Conservation (phyloP, 2,113 vertebrate species). For the Sylvietta virens region DNA sequence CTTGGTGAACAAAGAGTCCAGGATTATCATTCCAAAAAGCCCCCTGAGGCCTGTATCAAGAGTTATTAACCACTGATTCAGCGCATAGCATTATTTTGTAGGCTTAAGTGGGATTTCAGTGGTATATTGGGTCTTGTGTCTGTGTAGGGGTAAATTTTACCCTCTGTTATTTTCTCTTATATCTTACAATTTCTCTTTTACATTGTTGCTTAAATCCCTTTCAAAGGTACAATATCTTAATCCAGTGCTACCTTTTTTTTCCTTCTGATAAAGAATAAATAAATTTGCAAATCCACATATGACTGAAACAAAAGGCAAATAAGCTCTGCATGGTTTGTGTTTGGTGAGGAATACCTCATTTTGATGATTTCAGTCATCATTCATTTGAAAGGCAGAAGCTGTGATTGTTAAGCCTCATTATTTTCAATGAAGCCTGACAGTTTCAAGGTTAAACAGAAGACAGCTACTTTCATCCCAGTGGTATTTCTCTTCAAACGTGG, state of each 20-base stretch:
- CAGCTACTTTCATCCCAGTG: slow-evolving; percentile 68
- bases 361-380: slow-evolving; percentile 58
- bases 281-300: background rate
- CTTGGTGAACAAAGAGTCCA: slow-evolving; percentile 32
- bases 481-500: slow-evolving; percentile 58
- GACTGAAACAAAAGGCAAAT: slow-evolving; percentile 45
- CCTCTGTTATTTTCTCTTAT: slow-evolving; percentile 7
- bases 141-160: slow-evolving; percentile 14
- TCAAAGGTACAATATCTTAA: background rate
- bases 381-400: slow-evolving; percentile 52
- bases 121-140: slow-evolving; percentile 44
- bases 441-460: slow-evolving; percentile 69
- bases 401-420: slow-evolving; percentile 68
- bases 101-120: slow-evolving; percentile 48
- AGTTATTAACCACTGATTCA: slow-evolving; percentile 50
- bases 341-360: slow-evolving; percentile 38
- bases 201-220: background rate
- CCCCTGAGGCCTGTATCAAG: slow-evolving; percentile 27
- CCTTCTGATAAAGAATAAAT: slow-evolving; percentile 8
- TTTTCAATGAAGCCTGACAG: slow-evolving; percentile 70
- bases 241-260: background rate
- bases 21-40: slow-evolving; percentile 50
- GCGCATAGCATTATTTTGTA: slow-evolving; percentile 38
- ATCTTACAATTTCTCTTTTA: slow-evolving; percentile 19
- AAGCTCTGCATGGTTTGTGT: background rate